Evolutionary conservation across 2,888 invertebrate genomes (phyloP), one percentile per base, ranked within the genome.

Genomic region (Cotesia congregata): DNA sequence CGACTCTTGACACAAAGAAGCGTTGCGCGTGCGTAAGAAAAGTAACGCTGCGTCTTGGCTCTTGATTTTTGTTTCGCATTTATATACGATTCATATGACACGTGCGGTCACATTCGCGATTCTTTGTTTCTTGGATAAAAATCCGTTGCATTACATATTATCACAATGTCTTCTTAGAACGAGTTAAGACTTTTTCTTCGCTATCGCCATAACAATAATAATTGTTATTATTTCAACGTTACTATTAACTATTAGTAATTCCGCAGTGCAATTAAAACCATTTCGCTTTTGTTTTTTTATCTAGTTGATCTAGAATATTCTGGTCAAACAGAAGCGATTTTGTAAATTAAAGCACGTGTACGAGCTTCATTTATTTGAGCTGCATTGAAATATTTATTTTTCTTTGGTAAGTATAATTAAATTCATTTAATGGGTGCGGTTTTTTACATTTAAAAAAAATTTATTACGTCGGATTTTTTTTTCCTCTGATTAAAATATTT

Each of bases 401-500:
- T 50, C 50, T 50, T 50, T 50, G 50, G 50, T 50, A 50, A 50
- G 50, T 50, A 50, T 50, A 50, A 50, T 50, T 50, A 50, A 50
- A 50, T 50, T 50, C 12, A 50, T 50, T 50, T 50, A 50, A 50
- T 50, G 50, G 50, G 50, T 50, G 50, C 50, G 50, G 50, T 50
- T 50, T 50, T 50, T 50, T 50, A 9, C 12, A 50, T 9, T 50
- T 50, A 50, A 12, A 50, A 50, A 50, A 50, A 50, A 9, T 50
- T 50, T 50, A 50, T 50, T 50, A 4, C 50, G 50, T 12, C 9
- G 50, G 7, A 50, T 4, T 2, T 50, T 50, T 50, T 50, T 50
- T 50, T 50, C 0, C 12, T 50, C 12, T 50, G 7, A 9, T 50
- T 50, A 9, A 7, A 50, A 9, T 3, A 50, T 9, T 50, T 50